phyloP scores from a whole-genome alignment of 92 coral and sea anemone genomes.

The Nematostella vectensis region DNA sequence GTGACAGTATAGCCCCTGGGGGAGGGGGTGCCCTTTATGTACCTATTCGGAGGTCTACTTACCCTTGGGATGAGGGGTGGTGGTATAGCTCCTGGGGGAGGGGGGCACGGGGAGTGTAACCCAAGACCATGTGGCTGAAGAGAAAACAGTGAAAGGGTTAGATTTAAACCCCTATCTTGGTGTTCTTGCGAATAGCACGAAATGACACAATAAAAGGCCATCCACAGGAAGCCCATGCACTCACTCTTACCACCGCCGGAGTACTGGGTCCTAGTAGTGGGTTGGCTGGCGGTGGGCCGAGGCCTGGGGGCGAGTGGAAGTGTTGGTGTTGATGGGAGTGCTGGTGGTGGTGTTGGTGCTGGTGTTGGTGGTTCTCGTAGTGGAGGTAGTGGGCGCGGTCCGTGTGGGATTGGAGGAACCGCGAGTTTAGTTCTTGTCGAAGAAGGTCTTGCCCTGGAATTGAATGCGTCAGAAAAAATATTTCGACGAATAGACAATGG shows the following conservation, averaged over 20 bases:
- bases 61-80: slow-evolving; percentile 78
- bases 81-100: slow-evolving; percentile 43
- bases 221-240: too few species aligned
- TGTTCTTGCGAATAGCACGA: too few species aligned
- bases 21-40: too few species aligned
- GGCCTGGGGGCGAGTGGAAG: slow-evolving; percentile 64
- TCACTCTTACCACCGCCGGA: slow-evolving; percentile 59
- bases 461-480: too few species aligned
- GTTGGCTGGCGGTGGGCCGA: slow-evolving; percentile 35
- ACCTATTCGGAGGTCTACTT: too few species aligned
- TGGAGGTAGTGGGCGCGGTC: slow-evolving; percentile 74
- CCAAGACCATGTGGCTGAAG: slow-evolving; percentile 36
- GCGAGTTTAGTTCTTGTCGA: slow-evolving; percentile 77
- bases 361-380: slow-evolving; percentile 92
- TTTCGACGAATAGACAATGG: too few species aligned
- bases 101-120: slow-evolving; percentile 30
- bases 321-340: slow-evolving; percentile 60
- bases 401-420: slow-evolving; percentile 83
- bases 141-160: not conserved
- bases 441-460: slow-evolving; percentile 71
- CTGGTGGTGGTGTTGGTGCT: slow-evolving; percentile 75
- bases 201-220: too few species aligned
- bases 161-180: not conserved
- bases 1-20: too few species aligned
- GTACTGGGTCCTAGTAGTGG: slow-evolving; percentile 48